phyloP scores from a whole-genome alignment of 2,888 invertebrate species.

The Drosophila anomalata region DNA sequence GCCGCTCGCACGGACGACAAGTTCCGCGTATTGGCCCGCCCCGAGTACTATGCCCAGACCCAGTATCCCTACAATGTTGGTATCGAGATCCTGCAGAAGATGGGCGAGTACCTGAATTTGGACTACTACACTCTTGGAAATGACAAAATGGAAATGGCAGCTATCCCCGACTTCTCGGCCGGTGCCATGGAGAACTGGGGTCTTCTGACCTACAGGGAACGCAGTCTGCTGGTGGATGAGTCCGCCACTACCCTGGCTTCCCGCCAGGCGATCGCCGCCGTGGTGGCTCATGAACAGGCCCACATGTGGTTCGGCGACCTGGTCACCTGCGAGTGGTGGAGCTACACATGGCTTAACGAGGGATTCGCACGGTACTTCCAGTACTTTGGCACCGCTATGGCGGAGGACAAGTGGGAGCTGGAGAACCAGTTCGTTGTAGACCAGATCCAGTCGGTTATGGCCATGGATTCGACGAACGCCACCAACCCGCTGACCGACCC shows the following conservation, averaged over 20 bases:
- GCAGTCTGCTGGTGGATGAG: constrained; percentile 87
- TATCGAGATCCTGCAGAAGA: constrained; percentile 84
- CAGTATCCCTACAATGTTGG: constrained; percentile 88
- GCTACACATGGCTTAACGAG: constrained; percentile 87
- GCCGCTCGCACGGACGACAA: constrained; percentile 62
- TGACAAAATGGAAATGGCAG: constrained; percentile 92
- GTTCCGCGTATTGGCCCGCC: constrained; percentile 87
- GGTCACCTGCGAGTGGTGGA: constrained; percentile 86
- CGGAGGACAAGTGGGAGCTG: constrained; percentile 87
- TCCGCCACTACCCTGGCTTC: constrained; percentile 86
- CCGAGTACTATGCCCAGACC: constrained; percentile 88
- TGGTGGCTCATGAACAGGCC: constrained; percentile 85
- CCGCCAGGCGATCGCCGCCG: constrained; percentile 87
- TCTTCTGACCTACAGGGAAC: constrained; percentile 91
- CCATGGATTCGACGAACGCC: constrained; percentile 85
- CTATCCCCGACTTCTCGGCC: constrained; percentile 92
- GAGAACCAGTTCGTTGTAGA: constrained; percentile 89
- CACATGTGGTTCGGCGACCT: constrained; percentile 89
- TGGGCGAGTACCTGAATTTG: constrained; percentile 86
- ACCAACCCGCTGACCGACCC: constrained; percentile 87
- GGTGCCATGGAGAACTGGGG: constrained; percentile 98
- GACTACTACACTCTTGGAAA: constrained; percentile 85
- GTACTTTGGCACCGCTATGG: constrained; percentile 86
- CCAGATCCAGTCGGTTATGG: constrained; percentile 88
- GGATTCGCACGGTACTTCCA: constrained; percentile 90